Base-by-base conservation (phyloP, 1,140 invertebrate species). In the Geopemphigus sp. region DNA sequence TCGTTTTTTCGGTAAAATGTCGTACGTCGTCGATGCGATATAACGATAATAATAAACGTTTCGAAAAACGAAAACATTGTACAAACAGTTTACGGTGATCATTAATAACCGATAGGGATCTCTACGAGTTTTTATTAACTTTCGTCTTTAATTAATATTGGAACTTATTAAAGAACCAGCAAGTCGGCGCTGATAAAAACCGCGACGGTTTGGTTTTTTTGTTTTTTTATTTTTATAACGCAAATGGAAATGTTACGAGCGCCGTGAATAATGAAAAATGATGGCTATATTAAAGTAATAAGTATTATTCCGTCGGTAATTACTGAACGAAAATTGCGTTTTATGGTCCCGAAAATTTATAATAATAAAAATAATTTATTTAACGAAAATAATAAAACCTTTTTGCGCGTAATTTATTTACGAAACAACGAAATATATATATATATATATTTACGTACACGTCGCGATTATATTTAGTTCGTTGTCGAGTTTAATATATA, bases 381-480 rank as follows among this genome's bases (percentile, higher is more conserved):
- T 66, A 39, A 66, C 63, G 19, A 39, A 64, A 64, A 64, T 64
- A 68, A 68, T 11, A 10, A 39, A 68, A 47, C 17, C 45, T 68
- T 68, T 22, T n/a, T 22, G 12, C 22, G 39, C 39, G 45, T 66
- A 24, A 68, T 50, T 64, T 8, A 68, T 68, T 50, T 68, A 26
- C 50, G 45, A 50, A 50, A 68, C 45, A 68, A 24, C 47, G 45
- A 47, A 14, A 68, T 6, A 50, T 39, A 39, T 39, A 39, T 39
- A 39, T 39, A 68, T 24, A 68, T 26, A 17, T n/a, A n/a, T n/a
- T n/a, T n/a, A 50, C 14, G 24, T 50, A 24, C 22, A 68, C n/a
- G 50, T 50, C n/a, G n/a, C 39, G 39, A 68, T 68, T 68, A 68
- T 68, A 66, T 68, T 68, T 50, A 50, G 39, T 68, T 68, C 66